These are phyloP conservation scores for Megalonaias nervosa DNA, from an alignment of 1,140 invertebrate species.

Conservation along the genomic window DNA sequence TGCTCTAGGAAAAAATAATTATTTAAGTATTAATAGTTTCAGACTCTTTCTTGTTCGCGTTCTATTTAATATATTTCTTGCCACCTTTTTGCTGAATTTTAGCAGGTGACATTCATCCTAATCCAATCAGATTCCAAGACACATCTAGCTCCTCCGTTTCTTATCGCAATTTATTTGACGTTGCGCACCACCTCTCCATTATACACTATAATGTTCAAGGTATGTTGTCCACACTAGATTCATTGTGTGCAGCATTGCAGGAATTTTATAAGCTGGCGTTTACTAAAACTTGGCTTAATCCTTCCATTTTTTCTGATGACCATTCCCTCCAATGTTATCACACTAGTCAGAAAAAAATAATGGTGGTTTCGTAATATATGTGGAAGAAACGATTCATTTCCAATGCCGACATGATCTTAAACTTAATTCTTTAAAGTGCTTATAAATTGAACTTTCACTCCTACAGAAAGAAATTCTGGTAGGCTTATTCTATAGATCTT, in stretches of 20 bases:
- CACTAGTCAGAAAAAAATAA: background rate
- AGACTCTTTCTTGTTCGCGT: too few relatives aligned
- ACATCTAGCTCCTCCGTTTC: background rate
- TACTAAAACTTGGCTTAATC: conserved; percentile 19
- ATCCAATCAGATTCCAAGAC: too few relatives aligned
- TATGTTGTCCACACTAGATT: background rate
- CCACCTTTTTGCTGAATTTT: too few relatives aligned
- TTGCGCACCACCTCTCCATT: conserved; percentile 1
- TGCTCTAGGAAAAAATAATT: too few relatives aligned
- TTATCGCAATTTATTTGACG: background rate
- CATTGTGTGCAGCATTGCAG: conserved; percentile 6
- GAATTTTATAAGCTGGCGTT: conserved; percentile 15
- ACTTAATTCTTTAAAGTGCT: background rate
- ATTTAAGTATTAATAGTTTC: too few relatives aligned
- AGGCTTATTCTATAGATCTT: background rate
- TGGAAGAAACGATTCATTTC: background rate
- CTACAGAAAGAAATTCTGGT: too few relatives aligned
- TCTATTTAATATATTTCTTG: too few relatives aligned
- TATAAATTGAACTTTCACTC: conserved; percentile 7
- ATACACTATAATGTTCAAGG: conserved; percentile 24
- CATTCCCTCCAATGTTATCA: background rate
- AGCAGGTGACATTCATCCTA: conserved; percentile 6
- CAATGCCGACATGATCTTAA: conserved; percentile 5
- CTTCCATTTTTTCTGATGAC: background rate
- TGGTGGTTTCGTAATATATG: conserved; percentile 11